Evolutionary conservation across 1,140 invertebrate species (phyloP), one percentile per base, ranked within the genome.

Genomic region (Nylanderia fulva): DNA sequence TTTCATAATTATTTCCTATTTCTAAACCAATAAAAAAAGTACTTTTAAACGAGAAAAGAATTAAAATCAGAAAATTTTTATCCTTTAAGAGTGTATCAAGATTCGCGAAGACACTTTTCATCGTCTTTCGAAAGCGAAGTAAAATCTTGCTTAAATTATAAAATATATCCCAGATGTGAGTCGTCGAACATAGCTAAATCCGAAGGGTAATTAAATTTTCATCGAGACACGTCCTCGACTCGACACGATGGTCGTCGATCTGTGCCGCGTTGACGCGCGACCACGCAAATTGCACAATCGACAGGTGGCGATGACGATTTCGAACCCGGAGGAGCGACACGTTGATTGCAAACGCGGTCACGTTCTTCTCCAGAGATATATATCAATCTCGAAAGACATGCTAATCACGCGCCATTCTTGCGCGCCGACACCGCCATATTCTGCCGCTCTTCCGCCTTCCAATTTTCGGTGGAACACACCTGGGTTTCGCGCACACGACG

Each of bases 301-400:
- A 88, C 87, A 88, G 87, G 87, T 88, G 87, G 87, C 75, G 69
- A 88, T 85, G 87, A 88, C 86, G 84, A 88, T 88, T 85, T 88
- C 75, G 84, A 88, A 77, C 54, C 60, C 42, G 52, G 33, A 56
- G 83, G 63, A 61, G 56, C 82, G 69, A 82, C 86, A 84, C 76
- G 71, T 71, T 88, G 86, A 88, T 88, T 88, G 84, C 84, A 54
- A 88, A 88, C 83, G 71, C 84, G 75, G 63, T 88, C 87, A 88
- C 87, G 87, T 85, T 88, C 86, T 88, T 88, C 45, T 71, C 69
- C 24, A 18, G 42, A 39, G 72, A 66, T 88, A 84, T 86, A 86
- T 86, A 89, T 89, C 86, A 89, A 89, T 88, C 85, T 60, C 69
- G 77, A 86, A 89, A 89, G 88, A 89, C 87, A 79, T 89, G 87